Evolutionary conservation across 2,113 vertebrate species (phyloP).

Genomic region (Rhagologus leucostigma): DNA sequence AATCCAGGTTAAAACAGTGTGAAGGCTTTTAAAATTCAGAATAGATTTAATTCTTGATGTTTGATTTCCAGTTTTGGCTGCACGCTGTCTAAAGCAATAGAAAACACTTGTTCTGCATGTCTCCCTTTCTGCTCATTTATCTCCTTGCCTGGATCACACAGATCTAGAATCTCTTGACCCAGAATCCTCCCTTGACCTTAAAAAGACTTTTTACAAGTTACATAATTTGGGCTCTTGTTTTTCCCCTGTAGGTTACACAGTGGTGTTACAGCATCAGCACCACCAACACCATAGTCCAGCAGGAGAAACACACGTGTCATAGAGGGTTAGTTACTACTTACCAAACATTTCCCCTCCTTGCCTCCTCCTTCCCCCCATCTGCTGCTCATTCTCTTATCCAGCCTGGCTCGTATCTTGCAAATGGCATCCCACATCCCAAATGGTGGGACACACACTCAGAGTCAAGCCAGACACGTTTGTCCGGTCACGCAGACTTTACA

Average conservation of each 20-base stretch:
- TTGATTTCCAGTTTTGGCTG: not conserved
- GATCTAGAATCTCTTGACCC: not conserved
- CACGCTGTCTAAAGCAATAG: not conserved
- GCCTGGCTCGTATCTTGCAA: not conserved
- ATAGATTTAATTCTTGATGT: not conserved
- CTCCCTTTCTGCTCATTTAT: not conserved
- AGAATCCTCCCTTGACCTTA: not conserved
- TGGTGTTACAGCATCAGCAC: not conserved
- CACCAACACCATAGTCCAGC: fast-evolving
- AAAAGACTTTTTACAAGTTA: not conserved
- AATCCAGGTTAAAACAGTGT: not conserved
- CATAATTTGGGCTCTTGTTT: not conserved
- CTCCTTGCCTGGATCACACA: not conserved
- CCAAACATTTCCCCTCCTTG: not conserved
- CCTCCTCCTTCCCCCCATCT: not conserved
- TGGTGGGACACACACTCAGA: not conserved
- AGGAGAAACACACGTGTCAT: not conserved
- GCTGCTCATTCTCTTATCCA: not conserved
- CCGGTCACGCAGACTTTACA: not conserved
- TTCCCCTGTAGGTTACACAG: not conserved
- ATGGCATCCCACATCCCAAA: not conserved
- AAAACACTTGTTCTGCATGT: not conserved
- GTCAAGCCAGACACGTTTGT: not conserved
- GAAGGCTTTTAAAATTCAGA: not conserved
- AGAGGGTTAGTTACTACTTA: not conserved